Percentiles rank a stretch among this genome's conserved stretches.
Conservation (phyloP, 1,140 invertebrate species). For the Lordiphosa collinella region DNA sequence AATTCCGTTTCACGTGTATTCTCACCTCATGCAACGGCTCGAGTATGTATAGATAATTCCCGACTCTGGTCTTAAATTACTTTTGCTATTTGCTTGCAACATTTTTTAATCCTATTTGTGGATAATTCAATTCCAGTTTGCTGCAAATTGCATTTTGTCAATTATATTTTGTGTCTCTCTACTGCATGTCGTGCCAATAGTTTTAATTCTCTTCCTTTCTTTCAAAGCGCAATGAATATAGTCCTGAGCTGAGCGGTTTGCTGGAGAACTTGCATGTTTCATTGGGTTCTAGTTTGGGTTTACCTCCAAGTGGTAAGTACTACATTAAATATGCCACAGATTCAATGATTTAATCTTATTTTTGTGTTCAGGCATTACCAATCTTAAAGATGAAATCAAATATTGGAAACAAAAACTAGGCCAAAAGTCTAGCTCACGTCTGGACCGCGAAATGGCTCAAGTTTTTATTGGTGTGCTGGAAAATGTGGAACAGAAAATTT, state of each 20-base stretch:
- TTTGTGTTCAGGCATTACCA: slow-evolving; percentile 50
- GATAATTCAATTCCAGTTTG: slow-evolving; percentile 67
- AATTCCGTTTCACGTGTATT: slow-evolving; percentile 79
- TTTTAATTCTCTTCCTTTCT: slow-evolving; percentile 12
- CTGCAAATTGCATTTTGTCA: slow-evolving; percentile 64
- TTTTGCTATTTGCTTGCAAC: slow-evolving; percentile 36
- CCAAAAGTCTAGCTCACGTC: slow-evolving; percentile 72
- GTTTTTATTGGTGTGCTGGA: slow-evolving; percentile 73
- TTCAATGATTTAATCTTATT: not conserved
- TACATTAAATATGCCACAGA: not conserved
- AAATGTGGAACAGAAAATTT: slow-evolving; percentile 75
- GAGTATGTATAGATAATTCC: slow-evolving; percentile 60
- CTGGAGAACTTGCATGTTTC: slow-evolving; percentile 76
- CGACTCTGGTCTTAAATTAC: slow-evolving; percentile 46
- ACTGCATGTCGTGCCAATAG: slow-evolving; percentile 33
- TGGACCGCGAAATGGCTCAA: slow-evolving; percentile 77
- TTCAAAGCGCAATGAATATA: slow-evolving; percentile 67
- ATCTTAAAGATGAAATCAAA: slow-evolving; percentile 79
- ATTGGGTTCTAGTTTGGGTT: slow-evolving; percentile 70
- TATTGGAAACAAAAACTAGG: slow-evolving; percentile 79
- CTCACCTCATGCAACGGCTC: slow-evolving; percentile 64
- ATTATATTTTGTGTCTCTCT: slow-evolving; percentile 57
- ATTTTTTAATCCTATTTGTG: slow-evolving; percentile 65
- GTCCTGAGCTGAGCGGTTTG: slow-evolving; percentile 64
- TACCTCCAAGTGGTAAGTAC: slow-evolving; percentile 70